Base-by-base conservation (phyloP, 1,140 invertebrate species). In the Dreissena polymorpha region DNA sequence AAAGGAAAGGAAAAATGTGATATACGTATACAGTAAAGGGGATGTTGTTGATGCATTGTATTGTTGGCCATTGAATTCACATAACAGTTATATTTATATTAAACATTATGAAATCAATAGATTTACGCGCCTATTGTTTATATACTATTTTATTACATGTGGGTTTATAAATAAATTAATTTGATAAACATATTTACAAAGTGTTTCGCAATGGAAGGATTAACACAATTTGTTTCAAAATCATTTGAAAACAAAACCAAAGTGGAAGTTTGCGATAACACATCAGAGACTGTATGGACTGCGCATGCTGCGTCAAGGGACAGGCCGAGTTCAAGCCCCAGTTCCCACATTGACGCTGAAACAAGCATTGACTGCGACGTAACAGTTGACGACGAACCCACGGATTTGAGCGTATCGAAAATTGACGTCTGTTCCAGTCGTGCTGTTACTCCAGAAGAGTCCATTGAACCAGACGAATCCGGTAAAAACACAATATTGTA, bases 371-470 rank as follows among this genome's bases (percentile, higher is more conserved):
- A 39, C 39, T 39, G 49, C 23, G 74, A 64, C 23, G 67, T 64
- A 13, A 49, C 16, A 10, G 81, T 76, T 18, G 67, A 70, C n/a
- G 64, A 83, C 39, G 74, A 18, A 25, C 73, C 73, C n/a, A 57
- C 0, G 13, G 81, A 83, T 65, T 64, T 77, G 25, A 60, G 63
- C 18, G 13, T 76, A 12, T 67, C 76, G 12, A 83, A 83, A 63
- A 83, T 83, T 76, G 81, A 83, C 73, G 81, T 83, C 51, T 83
- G 81, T 49, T 83, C 81, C 27, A 83, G 79, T 57, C 57, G 79
- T 27, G 53, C 79, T 12, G 70, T 67, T 14, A 50, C 70, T 0
- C 79, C 79, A 13, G 5, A 1, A 10, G 68, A 82, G 13, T 70
- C 73, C 0, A 55, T 18, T 2, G 53, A 27, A 18, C 70, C 57